Evolutionary conservation across 2,797 vertebrate genomes (phyloP), one percentile per base, ranked within the genome.

Genomic region (Silurus aristotelis): DNA sequence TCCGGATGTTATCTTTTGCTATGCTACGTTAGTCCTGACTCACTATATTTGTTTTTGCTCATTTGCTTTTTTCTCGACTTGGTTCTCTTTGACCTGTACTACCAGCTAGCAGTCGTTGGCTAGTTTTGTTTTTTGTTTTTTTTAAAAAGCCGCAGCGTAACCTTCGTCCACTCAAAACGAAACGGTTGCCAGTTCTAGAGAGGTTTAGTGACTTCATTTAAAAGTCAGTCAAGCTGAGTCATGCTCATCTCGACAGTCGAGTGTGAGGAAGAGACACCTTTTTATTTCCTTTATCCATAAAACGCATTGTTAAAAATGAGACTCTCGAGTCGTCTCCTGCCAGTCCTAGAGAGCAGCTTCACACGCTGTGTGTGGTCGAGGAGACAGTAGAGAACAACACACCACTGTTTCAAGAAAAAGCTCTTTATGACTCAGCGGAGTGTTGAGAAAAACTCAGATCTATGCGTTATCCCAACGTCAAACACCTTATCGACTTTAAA

Each of bases 251-350:
- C 27, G 0, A 60, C 25, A 38, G 5, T 43, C 22, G 15, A 38
- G 60, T 12, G 31, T 46, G 61, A 85, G 63, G 63, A 70, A 68
- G 22, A 2, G 6, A 12, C n/a, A 13, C 72, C 19, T 68, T 72
- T 71, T 43, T 13, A 48, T 82, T 85, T 58, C 61, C 48, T 20
- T 72, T 80, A 63, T 81, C 58, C 56, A 38, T 3, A 20, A 75
- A 86, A 56, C 7, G 2, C 7, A 56, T 63, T 9, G 56, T 20
- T 61, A 46, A 46, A 22, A 84, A 31, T 25, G 20, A 68, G 10
- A 48, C 60, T 9, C 5, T 78, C 5, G 1, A 10, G 61, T 43
- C 20, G 1, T 63, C 20, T 64, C 22, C 72, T 10, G 31, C 2
- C 67, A 4, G 48, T 46, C 25, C 22, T 17, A 14, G 6, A 38